Evolutionary conservation across 2,888 invertebrate species (phyloP).

Genomic region (Steromphala cineraria): DNA sequence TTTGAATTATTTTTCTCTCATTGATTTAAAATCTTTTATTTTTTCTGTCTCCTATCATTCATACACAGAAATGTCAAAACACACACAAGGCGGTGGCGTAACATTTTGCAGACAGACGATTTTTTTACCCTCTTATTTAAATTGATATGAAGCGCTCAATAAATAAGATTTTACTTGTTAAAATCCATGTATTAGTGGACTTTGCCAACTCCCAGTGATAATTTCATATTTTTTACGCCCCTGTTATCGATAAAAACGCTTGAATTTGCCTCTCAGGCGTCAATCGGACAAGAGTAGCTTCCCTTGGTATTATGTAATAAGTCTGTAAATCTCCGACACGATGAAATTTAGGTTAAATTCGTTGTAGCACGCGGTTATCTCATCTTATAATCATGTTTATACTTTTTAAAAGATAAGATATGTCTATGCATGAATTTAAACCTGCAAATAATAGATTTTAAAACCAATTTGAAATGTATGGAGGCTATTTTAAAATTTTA

Average conservation of each 20-base stretch:
- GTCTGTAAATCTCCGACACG: neutral
- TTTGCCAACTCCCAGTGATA: neutral
- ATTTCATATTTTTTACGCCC: neutral
- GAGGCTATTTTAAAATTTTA: constrained; percentile 4
- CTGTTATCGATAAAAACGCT: neutral
- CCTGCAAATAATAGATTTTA: no score
- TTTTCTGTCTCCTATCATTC: neutral
- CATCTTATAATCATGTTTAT: no score
- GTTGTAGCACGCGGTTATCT: neutral
- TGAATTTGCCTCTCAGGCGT: neutral
- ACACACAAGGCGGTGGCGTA: constrained; percentile 1
- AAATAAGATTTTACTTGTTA: no score
- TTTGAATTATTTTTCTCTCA: neutral
- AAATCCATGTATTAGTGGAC: neutral
- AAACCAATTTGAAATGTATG: no score
- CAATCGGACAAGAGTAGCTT: neutral
- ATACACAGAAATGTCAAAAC: neutral
- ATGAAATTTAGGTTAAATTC: neutral
- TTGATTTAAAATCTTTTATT: neutral
- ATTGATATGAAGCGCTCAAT: neutral
- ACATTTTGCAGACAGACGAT: constrained; percentile 15
- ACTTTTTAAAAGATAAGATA: no score
- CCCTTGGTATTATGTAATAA: constrained; percentile 17
- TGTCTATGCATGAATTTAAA: no score
- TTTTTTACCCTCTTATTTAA: constrained; percentile 13